phyloP scores from a whole-genome alignment of 2,113 vertebrate species.

The Dascyllus trimaculatus region DNA sequence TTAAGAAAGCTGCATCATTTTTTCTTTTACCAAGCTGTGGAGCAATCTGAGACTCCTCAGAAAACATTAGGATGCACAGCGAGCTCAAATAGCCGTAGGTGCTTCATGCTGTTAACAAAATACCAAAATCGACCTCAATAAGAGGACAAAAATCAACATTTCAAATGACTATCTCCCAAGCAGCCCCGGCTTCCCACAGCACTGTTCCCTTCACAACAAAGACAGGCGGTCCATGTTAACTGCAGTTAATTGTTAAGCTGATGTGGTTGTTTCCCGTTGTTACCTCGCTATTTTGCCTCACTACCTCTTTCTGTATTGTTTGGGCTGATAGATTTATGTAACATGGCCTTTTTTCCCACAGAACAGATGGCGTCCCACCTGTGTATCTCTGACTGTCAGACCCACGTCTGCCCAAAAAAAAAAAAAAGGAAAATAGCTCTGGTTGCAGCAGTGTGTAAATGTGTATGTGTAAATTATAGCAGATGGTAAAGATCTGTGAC shows the following conservation, averaged over 20 bases:
- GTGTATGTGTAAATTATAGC: neutral
- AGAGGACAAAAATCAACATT: slow-evolving; percentile 22
- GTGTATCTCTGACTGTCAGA: neutral
- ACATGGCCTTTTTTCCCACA: slow-evolving; percentile 3
- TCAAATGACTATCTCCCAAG: slow-evolving; percentile 20
- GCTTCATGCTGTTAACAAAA: slow-evolving; percentile 11
- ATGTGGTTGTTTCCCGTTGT: neutral
- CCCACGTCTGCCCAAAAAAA: neutral
- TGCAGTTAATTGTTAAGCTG: slow-evolving; percentile 1
- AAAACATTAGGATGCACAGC: slow-evolving; percentile 16
- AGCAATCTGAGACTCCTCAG: neutral
- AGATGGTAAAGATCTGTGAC: slow-evolving; percentile 8
- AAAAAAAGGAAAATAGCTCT: neutral
- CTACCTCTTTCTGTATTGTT: neutral
- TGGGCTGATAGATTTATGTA: neutral
- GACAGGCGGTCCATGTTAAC: neutral
- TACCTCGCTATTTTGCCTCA: neutral
- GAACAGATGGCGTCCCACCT: slow-evolving; percentile 25
- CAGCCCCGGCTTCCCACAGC: neutral
- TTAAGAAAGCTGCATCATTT: neutral
- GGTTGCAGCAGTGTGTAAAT: neutral
- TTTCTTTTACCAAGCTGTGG: neutral
- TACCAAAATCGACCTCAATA: neutral
- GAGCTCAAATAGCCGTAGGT: neutral
- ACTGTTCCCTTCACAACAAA: neutral